phyloP scores from a whole-genome alignment of 2,797 vertebrate genomes.

The Sebastes umbrosus region DNA sequence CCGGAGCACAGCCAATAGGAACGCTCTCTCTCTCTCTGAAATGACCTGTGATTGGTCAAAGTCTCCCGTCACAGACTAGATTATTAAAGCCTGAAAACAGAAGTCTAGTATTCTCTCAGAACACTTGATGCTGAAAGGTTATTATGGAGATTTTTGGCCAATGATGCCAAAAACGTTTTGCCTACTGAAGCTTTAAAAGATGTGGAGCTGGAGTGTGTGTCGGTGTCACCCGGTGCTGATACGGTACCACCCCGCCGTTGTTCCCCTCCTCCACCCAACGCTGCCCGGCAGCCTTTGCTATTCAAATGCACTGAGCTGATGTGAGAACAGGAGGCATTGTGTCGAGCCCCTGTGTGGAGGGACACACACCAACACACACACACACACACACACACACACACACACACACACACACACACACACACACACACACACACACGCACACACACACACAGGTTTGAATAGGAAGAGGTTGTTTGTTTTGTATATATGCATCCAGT shows the following conservation, averaged over 20 bases:
- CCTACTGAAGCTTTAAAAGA: too few species aligned
- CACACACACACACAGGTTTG: not conserved
- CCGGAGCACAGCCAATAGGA: too few species aligned
- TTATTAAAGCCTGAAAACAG: too few species aligned
- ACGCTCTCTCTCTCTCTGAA: too few species aligned
- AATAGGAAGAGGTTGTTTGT: not conserved
- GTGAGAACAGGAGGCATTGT: constrained; percentile 42
- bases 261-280: constrained; percentile 25
- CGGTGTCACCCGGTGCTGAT: constrained; percentile 24
- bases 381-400: not conserved
- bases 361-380: not conserved
- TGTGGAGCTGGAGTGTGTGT: not conserved
- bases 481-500: not conserved
- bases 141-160: too few species aligned
- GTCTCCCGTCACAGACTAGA: too few species aligned
- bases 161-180: too few species aligned
- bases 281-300: constrained; percentile 15
- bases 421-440: not conserved
- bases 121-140: too few species aligned
- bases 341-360: not conserved
- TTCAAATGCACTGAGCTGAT: constrained; percentile 41
- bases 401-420: not conserved
- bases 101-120: too few species aligned
- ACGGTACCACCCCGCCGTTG: not conserved
- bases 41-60: too few species aligned